Conservation (phyloP, 2,888 invertebrate species). For the Cabera pusaria region DNA sequence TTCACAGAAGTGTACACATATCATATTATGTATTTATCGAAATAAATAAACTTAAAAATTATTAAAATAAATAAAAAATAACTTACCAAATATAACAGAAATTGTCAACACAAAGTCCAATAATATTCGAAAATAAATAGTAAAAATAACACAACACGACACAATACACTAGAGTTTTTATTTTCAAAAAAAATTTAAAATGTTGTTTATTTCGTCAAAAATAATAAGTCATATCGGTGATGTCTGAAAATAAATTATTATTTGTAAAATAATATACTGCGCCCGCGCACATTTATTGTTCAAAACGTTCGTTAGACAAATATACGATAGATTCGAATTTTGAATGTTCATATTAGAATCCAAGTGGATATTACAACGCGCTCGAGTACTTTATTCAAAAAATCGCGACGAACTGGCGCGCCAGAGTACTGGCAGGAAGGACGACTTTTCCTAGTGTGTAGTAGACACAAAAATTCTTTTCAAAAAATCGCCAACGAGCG, state of each 20-base stretch:
- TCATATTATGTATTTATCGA: not conserved
- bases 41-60: slow-evolving; percentile 2
- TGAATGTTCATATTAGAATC: slow-evolving; percentile 60
- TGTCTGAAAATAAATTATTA: slow-evolving; percentile 52
- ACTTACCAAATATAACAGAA: slow-evolving; percentile 68
- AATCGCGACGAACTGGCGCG: slow-evolving; percentile 69
- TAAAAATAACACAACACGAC: slow-evolving; percentile 75
- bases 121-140: slow-evolving; percentile 52
- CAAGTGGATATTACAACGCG: slow-evolving; percentile 44
- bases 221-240: slow-evolving; percentile 58
- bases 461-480: slow-evolving; percentile 69
- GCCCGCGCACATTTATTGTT: slow-evolving; percentile 50
- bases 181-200: slow-evolving; percentile 51
- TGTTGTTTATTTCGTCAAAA: slow-evolving; percentile 54
- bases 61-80: slow-evolving; percentile 42
- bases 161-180: slow-evolving; percentile 71
- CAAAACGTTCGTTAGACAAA: slow-evolving; percentile 61
- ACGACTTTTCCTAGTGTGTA: slow-evolving; percentile 65
- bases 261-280: slow-evolving; percentile 45
- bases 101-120: slow-evolving; percentile 70
- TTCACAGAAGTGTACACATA: too few relatives aligned
- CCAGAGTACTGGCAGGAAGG: slow-evolving; percentile 62
- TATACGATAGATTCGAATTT: slow-evolving; percentile 41
- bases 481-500: slow-evolving; percentile 76
- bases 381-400: slow-evolving; percentile 69